phyloP scores from a whole-genome alignment of 2,888 invertebrate species.

The Margaritifera margaritifera region DNA sequence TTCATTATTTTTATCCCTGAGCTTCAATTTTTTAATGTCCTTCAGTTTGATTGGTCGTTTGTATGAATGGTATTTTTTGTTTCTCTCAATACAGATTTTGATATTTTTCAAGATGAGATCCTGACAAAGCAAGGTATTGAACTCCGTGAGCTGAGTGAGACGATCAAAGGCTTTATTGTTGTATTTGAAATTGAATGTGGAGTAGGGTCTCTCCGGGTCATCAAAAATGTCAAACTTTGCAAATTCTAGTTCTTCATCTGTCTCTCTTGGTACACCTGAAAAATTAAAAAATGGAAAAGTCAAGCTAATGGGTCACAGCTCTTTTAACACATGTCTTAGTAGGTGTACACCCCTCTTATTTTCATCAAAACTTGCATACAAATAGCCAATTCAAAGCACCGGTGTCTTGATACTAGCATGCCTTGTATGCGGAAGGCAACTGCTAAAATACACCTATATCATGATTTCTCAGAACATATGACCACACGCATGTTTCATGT shows the following conservation, averaged over 20 bases:
- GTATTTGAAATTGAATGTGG: conserved; percentile 74
- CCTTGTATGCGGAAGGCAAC: too few relatives aligned
- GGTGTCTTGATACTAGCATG: too few relatives aligned
- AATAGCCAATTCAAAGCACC: too few relatives aligned
- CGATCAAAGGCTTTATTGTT: conserved; percentile 71
- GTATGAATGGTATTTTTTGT: conserved; percentile 44
- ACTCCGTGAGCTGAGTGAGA: conserved; percentile 72
- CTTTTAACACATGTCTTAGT: background rate
- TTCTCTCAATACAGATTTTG: conserved; percentile 57
- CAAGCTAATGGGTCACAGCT: background rate
- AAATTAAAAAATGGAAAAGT: conserved; percentile 6
- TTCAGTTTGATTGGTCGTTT: conserved; percentile 53
- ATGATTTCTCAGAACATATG: too few relatives aligned
- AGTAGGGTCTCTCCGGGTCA: conserved; percentile 72
- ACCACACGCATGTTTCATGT: too few relatives aligned
- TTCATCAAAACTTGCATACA: too few relatives aligned
- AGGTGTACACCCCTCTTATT: too few relatives aligned
- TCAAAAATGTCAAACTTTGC: conserved; percentile 74
- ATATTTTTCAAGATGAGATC: conserved; percentile 70
- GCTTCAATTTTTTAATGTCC: conserved; percentile 52
- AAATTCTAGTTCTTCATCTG: conserved; percentile 72
- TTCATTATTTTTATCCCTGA: conserved; percentile 40
- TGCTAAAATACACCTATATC: too few relatives aligned
- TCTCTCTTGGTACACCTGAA: conserved; percentile 70
- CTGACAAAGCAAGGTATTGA: conserved; percentile 70